Evolutionary conservation across 2,888 invertebrate species (phyloP).

Genomic region (Heliconius ismenius): DNA sequence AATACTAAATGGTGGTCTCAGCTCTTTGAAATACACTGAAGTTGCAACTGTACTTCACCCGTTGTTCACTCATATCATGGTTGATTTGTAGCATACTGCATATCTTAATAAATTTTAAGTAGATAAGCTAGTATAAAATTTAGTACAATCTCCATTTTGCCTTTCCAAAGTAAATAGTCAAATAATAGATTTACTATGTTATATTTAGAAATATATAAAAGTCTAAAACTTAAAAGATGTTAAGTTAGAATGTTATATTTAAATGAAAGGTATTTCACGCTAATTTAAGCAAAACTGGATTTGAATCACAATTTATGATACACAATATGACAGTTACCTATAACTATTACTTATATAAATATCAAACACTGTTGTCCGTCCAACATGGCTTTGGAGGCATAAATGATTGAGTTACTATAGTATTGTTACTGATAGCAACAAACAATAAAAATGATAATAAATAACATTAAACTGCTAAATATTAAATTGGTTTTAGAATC

Average conservation of each 20-base stretch:
- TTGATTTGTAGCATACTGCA: constrained; percentile 71
- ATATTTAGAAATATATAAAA: not conserved
- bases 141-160: constrained; percentile 5
- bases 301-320: not conserved
- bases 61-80: constrained; percentile 84
- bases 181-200: constrained; percentile 11
- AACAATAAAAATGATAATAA: not conserved
- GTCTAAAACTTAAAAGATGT: not conserved
- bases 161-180: not conserved
- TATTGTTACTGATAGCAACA: not conserved
- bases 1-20: constrained; percentile 83
- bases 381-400: constrained; percentile 14
- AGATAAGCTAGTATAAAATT: constrained; percentile 11
- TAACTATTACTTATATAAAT: not conserved
- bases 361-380: constrained; percentile 18
- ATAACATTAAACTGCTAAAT: constrained; percentile 6
- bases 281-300: not conserved
- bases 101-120: constrained; percentile 1
- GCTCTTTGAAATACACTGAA: constrained; percentile 81
- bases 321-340: not conserved
- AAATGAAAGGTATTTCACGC: too few species aligned
- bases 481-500: not conserved
- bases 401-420: not conserved
- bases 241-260: not conserved
- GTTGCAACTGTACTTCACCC: constrained; percentile 80